Base-by-base conservation (phyloP, 2,113 vertebrate genomes). In the Ptychochromis oligacanthus region DNA sequence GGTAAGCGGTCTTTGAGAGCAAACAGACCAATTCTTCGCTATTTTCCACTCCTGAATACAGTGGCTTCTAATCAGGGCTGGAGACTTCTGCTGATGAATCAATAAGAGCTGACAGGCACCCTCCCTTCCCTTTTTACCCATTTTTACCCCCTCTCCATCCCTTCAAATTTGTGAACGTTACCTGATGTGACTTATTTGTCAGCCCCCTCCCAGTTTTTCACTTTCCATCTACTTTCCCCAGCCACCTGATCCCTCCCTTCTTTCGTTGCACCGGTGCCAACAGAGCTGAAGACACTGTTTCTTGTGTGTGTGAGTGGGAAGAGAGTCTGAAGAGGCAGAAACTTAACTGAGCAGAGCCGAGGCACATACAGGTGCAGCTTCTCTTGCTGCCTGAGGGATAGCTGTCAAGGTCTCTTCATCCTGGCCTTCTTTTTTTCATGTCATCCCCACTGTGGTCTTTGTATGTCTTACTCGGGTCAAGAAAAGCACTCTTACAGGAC, bases 121-220 rank as follows among this genome's bases (percentile, higher is more conserved):
- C 75, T 65, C 82, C 58, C 79, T 76, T 79, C 75, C 76, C 40
- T 77, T 40, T 79, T 82, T 77, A n/a, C n/a, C n/a, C n/a, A n/a
- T 34, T 54, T 84, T 84, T 79, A 18, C 88, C 77, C 80, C 40
- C 72, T 60, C 77, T 83, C 82, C 79, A 60, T 85, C 81, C 78
- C 40, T 83, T 87, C 70, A 89, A 82, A 85, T 92, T 89, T 91
- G 87, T 86, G 89, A 81, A 85, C 82, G 87, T 90, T 94, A 92
- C 91, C 90, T 94, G 93, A 95, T 87, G 18, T 79, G 86, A 75
- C 90, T 93, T 86, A 91, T 95, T 95, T 94, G 92, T 95, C 94
- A 94, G 75, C 65, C 81, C 74, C 64, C 18, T 82, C 83, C 84
- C 76, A 52, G 28, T 46, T 62, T 49, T 79, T 59, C 64, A 52